These are phyloP conservation scores for Aplysina aerophoba DNA, from an alignment of 37 sponge, comb jelly and placozoan species.

Conservation along the genomic window DNA sequence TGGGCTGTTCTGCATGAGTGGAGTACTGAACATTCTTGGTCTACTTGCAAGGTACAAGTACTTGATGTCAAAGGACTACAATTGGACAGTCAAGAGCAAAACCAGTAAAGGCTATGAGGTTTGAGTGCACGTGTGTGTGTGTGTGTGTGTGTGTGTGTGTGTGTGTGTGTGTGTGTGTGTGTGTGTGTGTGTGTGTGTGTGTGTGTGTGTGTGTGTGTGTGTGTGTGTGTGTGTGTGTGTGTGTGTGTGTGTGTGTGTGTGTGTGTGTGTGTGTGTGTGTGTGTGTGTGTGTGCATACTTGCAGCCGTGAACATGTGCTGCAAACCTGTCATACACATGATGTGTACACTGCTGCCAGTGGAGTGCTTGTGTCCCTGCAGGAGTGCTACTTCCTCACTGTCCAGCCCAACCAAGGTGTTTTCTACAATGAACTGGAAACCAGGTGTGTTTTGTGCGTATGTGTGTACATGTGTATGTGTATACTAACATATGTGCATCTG, in stretches of 20 bases:
- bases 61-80: constrained; percentile 91
- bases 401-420: constrained; percentile 83
- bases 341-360: background rate
- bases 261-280: constrained; percentile 12
- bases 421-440: constrained; percentile 97
- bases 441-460: constrained; percentile 62
- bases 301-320: too few relatives aligned
- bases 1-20: too few relatives aligned
- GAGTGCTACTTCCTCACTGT: constrained; percentile 92
- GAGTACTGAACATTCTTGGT: too few relatives aligned
- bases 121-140: background rate
- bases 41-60: constrained; percentile 96
- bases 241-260: constrained; percentile 18
- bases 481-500: background rate
- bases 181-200: constrained; percentile 35
- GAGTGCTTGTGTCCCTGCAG: too few relatives aligned
- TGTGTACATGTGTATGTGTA: background rate
- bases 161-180: background rate
- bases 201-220: background rate
- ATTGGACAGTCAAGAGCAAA: constrained; percentile 98
- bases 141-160: constrained; percentile 11
- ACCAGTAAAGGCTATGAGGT: constrained; percentile 96
- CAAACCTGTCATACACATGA: too few relatives aligned
- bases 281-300: background rate
- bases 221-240: constrained; percentile 19